Conservation (phyloP, 2,797 vertebrate species). For the Sciurus carolinensis region DNA sequence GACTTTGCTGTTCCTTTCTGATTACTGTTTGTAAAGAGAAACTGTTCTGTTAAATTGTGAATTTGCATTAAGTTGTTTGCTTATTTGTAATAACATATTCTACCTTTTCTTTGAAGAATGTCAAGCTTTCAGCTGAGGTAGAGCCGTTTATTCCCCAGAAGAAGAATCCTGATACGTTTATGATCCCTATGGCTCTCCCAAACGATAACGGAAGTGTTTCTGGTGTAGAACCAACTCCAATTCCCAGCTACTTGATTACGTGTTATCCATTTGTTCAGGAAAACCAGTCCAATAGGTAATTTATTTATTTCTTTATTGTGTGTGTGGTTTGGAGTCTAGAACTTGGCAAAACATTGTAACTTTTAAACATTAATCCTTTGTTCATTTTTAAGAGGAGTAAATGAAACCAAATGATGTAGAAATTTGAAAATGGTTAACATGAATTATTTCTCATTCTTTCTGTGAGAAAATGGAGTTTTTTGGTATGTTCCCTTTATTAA, state of each 20-base stretch:
- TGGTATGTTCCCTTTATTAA: neutral
- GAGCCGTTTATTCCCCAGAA: conserved; percentile 99
- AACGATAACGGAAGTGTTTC: conserved; percentile 89
- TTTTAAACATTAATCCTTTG: conserved; percentile 38
- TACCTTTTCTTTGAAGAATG: conserved; percentile 92
- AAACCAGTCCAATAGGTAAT: conserved; percentile 98
- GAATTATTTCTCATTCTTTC: conserved; percentile 60
- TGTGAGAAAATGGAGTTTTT: conserved; percentile 25
- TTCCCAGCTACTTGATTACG: conserved; percentile 99
- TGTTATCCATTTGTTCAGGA: conserved; percentile 99
- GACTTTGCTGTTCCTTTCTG: neutral
- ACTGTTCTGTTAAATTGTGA: neutral
- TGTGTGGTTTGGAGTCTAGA: neutral
- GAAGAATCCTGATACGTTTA: conserved; percentile 94
- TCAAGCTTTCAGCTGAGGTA: conserved; percentile 98
- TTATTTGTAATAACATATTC: conserved; percentile 12
- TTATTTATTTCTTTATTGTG: neutral
- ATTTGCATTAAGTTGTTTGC: conserved; percentile 19
- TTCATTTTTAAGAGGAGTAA: conserved; percentile 51
- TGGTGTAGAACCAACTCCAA: conserved; percentile 95
- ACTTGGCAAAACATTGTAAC: conserved; percentile 20
- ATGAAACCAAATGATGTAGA: conserved; percentile 36
- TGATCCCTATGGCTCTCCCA: conserved; percentile 96
- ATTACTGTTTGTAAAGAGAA: conserved; percentile 8
- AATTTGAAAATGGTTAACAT: conserved; percentile 45